Evolutionary conservation across 1,140 invertebrate genomes (phyloP).

Genomic region (Melanaphis sacchari): DNA sequence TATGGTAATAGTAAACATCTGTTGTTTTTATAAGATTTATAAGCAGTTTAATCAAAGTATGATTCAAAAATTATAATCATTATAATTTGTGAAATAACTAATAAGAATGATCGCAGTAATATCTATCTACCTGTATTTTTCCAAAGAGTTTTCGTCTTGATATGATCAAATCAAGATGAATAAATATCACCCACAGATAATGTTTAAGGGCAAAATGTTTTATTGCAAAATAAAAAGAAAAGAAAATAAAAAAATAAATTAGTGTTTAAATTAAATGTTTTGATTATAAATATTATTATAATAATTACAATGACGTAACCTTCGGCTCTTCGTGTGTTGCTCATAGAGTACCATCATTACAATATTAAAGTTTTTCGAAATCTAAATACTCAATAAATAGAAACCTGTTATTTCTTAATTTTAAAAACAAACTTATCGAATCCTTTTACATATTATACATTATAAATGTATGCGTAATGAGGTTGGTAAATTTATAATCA

Average conservation of each 20-base stretch:
- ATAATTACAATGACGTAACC: not conserved
- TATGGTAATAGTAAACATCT: not conserved
- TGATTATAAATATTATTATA: slow-evolving; percentile 19
- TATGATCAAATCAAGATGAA: not conserved
- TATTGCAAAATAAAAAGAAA: not conserved
- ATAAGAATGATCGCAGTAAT: not conserved
- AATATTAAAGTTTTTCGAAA: slow-evolving; percentile 25
- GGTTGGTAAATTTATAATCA: not conserved
- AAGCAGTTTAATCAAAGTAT: not conserved
- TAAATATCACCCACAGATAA: not conserved
- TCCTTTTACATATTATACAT: not conserved
- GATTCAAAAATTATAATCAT: not conserved
- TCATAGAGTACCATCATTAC: not conserved
- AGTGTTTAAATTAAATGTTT: not conserved
- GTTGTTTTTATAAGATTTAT: not conserved
- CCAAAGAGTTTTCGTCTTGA: not conserved
- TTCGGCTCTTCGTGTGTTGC: not conserved
- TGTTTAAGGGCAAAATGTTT: not conserved
- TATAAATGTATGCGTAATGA: not conserved
- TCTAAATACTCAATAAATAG: not conserved
- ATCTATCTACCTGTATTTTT: not conserved
- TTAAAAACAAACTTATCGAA: slow-evolving; percentile 32
- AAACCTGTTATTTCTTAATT: slow-evolving; percentile 43
- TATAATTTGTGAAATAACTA: too few species aligned
- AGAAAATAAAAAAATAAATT: not conserved